These are phyloP conservation scores for Eufriesea mexicana DNA, from an alignment of 1,140 invertebrate species.

Conservation along the genomic window DNA sequence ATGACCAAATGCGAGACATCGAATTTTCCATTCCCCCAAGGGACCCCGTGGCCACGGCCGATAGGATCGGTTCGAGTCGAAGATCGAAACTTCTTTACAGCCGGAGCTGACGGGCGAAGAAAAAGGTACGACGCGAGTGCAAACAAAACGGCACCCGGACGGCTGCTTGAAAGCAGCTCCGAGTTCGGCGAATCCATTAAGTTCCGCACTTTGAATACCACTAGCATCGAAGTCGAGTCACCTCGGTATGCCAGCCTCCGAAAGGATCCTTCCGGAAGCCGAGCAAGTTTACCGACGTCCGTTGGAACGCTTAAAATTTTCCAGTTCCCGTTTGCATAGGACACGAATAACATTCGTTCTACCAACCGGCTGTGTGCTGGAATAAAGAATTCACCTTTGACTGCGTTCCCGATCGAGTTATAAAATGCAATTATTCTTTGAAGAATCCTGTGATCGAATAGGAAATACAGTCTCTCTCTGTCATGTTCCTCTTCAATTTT, in stretches of 20 bases:
- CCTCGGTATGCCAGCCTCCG: slow-evolving; percentile 3
- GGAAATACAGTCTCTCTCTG: no score
- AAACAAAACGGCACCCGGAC: slow-evolving; percentile 40
- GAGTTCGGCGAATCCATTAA: slow-evolving; percentile 62
- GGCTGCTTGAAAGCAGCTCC: slow-evolving; percentile 30
- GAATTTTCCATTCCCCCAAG: no score
- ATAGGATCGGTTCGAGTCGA: background rate
- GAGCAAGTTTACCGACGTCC: slow-evolving; percentile 14
- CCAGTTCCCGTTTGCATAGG: slow-evolving; percentile 4
- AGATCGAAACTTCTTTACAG: background rate
- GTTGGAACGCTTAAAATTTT: slow-evolving; percentile 13
- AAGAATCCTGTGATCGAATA: background rate
- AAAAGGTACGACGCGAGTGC: slow-evolving; percentile 6
- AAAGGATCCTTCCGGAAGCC: slow-evolving; percentile 27
- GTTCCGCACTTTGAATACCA: slow-evolving; percentile 53
- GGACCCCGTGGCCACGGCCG: no score
- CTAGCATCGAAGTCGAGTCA: slow-evolving; percentile 43
- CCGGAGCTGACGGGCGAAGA: background rate
- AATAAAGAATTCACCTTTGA: background rate
- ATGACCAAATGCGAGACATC: no score
- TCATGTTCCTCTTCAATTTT: no score
- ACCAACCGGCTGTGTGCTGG: background rate
- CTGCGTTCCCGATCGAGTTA: no score
- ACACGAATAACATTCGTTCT: background rate
- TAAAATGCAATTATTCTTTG: background rate